Evolutionary conservation across 1,140 invertebrate species (phyloP).

Genomic region (Centruroides vittatus): DNA sequence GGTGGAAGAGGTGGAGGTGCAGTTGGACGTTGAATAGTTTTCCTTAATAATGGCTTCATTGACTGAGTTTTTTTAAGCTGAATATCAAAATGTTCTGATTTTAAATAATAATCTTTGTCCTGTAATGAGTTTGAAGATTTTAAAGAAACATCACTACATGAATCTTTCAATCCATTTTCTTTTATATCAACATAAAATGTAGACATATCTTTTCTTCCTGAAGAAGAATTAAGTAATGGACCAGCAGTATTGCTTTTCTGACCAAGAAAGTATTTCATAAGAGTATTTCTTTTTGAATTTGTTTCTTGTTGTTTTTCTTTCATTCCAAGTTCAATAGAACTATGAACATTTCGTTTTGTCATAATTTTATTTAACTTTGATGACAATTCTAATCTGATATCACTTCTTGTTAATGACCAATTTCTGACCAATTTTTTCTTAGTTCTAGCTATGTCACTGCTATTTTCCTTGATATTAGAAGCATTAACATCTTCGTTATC

Average conservation of each 20-base stretch:
- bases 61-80: too few species aligned
- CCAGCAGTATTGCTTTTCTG: slow-evolving; percentile 13
- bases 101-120: too few species aligned
- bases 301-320: slow-evolving; percentile 16
- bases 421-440: slow-evolving; percentile 17
- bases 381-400: slow-evolving; percentile 20
- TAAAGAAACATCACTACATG: too few species aligned
- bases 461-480: background rate
- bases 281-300: slow-evolving; percentile 10
- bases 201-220: slow-evolving; percentile 17
- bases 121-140: too few species aligned
- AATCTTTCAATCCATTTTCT: too few species aligned
- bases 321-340: slow-evolving; percentile 15
- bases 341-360: slow-evolving; percentile 19
- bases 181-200: slow-evolving; percentile 9
- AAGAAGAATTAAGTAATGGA: slow-evolving; percentile 14
- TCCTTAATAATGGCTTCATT: too few species aligned
- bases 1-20: slow-evolving; percentile 19
- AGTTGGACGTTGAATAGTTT: slow-evolving; percentile 17
- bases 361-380: slow-evolving; percentile 21
- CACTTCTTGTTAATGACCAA: slow-evolving; percentile 22
- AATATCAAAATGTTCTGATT: too few species aligned
- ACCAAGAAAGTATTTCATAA: slow-evolving; percentile 8
- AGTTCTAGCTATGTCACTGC: background rate
- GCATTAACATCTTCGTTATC: background rate